Evolutionary conservation across 2,113 vertebrate species (phyloP).

Genomic region (human (Homo sapiens)): DNA sequence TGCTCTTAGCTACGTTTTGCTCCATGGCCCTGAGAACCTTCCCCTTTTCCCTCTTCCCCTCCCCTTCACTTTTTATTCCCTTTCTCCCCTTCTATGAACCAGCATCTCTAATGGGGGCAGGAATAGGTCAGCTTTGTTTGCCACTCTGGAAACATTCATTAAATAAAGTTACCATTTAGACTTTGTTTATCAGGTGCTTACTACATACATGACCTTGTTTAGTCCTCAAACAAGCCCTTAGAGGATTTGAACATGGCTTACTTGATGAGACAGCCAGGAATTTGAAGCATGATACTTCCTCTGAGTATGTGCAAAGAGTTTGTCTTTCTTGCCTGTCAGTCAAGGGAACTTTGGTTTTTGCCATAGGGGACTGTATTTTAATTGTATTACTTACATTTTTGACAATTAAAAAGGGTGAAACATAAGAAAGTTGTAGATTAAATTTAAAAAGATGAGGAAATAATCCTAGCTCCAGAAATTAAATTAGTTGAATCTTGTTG

Average conservation of each 20-base stretch:
- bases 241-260: neutral
- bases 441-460: neutral
- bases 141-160: neutral
- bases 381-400: neutral
- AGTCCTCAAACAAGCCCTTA: neutral
- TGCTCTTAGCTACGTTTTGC: neutral
- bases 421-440: neutral
- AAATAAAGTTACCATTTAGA: neutral
- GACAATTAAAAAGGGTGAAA: neutral
- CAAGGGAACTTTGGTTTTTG: neutral
- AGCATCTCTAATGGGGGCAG: neutral
- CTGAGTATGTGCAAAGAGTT: neutral
- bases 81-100: neutral
- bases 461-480: neutral
- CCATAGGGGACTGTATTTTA: neutral
- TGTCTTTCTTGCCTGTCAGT: neutral
- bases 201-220: neutral
- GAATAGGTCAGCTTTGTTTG: neutral
- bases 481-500: conserved; percentile 3
- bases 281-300: neutral
- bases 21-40: neutral
- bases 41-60: neutral
- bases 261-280: neutral
- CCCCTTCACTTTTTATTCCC: neutral
- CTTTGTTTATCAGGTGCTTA: neutral